phyloP scores from a whole-genome alignment of 2,797 vertebrate genomes.

The Typhlichthys eigenmanni region DNA sequence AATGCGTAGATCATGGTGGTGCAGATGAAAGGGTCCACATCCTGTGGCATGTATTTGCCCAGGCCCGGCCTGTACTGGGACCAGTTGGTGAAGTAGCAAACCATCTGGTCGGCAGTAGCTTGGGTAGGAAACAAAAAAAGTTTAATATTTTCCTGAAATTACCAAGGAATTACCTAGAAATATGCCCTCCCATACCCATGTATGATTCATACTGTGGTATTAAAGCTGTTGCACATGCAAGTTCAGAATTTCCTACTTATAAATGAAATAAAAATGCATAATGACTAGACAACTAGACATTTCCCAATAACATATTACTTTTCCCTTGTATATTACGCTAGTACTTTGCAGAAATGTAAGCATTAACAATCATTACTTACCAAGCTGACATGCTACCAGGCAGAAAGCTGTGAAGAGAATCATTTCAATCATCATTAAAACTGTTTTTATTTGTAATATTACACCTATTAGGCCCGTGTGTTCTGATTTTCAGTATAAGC shows the following conservation, averaged over 20 bases:
- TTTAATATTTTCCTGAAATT: not conserved
- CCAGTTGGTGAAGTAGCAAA: conserved; percentile 84
- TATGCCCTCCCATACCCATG: too few relatives aligned
- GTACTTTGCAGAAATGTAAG: not conserved
- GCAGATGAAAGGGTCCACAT: conserved; percentile 78
- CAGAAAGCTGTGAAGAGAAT: not conserved
- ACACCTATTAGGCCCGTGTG: not conserved
- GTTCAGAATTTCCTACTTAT: too few relatives aligned
- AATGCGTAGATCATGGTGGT: conserved; percentile 81
- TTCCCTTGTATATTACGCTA: too few relatives aligned
- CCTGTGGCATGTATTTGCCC: conserved; percentile 65
- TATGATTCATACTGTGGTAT: too few relatives aligned
- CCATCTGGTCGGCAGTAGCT: conserved; percentile 72
- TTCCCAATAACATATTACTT: too few relatives aligned
- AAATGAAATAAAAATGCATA: too few relatives aligned
- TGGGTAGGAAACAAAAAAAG: not conserved
- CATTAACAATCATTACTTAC: not conserved
- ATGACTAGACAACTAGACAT: too few relatives aligned
- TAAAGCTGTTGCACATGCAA: too few relatives aligned
- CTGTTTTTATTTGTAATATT: not conserved
- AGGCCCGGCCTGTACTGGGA: conserved; percentile 73
- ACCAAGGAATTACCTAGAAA: too few relatives aligned
- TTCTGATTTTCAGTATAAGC: not conserved
- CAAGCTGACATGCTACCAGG: not conserved
- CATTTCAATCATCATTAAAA: not conserved